These are phyloP conservation scores for Notothenia coriiceps DNA, from an alignment of 2,113 vertebrate genomes.

Conservation along the genomic window DNA sequence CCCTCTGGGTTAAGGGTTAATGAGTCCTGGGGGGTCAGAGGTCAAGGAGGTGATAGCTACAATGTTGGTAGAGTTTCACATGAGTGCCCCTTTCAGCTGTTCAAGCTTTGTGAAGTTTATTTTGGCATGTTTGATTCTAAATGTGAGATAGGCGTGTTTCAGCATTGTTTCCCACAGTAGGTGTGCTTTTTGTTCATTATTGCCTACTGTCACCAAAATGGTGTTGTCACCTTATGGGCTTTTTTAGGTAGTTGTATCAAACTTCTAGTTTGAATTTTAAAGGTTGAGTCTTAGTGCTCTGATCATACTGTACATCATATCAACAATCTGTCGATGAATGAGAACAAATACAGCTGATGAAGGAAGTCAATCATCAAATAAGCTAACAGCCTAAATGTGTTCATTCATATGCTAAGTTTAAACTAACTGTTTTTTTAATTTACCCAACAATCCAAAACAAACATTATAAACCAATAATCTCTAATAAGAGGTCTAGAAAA, in stretches of 20 bases:
- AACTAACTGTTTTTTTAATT: too few relatives aligned
- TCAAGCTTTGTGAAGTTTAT: constrained; percentile 13
- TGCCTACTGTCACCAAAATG: not conserved
- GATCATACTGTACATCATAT: not conserved
- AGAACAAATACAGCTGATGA: not conserved
- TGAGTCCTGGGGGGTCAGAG: constrained; percentile 54
- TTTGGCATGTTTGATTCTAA: constrained; percentile 32
- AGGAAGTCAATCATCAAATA: not conserved
- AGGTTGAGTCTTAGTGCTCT: not conserved
- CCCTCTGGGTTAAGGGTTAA: constrained; percentile 43
- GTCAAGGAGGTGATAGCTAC: constrained; percentile 45
- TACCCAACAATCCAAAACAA: too few relatives aligned
- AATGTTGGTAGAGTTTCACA: constrained; percentile 54
- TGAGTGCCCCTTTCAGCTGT: constrained; percentile 45
- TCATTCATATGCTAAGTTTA: too few relatives aligned
- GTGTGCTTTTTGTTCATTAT: not conserved
- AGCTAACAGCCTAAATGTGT: not conserved
- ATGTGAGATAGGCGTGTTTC: constrained; percentile 27
- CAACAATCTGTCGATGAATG: not conserved
- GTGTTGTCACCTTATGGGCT: not conserved
- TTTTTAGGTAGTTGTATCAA: not conserved
- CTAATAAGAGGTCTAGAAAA: too few relatives aligned
- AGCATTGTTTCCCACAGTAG: constrained; percentile 14
- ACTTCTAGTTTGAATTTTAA: not conserved
- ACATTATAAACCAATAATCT: too few relatives aligned